A percentile compares a stretch with the other conserved stretches of the same genome.
Conservation (phyloP, 2,113 vertebrate species). For the Meleagris gallopavo region DNA sequence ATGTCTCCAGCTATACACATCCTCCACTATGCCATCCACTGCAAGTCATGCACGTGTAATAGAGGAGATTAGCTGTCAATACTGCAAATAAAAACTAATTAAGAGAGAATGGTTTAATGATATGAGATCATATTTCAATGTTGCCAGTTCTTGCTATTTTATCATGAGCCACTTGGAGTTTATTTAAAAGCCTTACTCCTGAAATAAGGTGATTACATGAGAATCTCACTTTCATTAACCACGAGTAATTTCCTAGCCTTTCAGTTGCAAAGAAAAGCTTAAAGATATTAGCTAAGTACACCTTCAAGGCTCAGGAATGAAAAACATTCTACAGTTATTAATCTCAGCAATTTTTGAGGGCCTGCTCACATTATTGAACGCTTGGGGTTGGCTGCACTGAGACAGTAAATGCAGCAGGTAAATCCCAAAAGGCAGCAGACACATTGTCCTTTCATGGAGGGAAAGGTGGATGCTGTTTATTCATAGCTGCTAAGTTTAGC, state of each 20-base stretch:
- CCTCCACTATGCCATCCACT: not conserved
- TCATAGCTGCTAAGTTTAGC: slow-evolving; percentile 41
- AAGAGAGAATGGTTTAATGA: slow-evolving; percentile 35
- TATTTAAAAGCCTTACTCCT: slow-evolving; percentile 49
- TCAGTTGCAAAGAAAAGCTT: slow-evolving; percentile 22
- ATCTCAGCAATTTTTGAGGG: slow-evolving; percentile 16
- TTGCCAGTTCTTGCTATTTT: not conserved
- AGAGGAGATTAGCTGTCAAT: slow-evolving; percentile 36
- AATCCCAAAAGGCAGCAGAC: not conserved
- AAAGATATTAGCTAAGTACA: not conserved
- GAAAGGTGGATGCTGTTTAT: slow-evolving; percentile 25
- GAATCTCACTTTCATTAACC: slow-evolving; percentile 39
- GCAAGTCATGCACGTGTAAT: not conserved
- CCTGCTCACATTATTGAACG: not conserved
- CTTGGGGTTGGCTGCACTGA: not conserved
- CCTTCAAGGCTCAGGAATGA: slow-evolving; percentile 42
- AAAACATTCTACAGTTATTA: slow-evolving; percentile 29
- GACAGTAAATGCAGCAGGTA: not conserved
- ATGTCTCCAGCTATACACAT: not conserved
- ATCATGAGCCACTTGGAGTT: slow-evolving; percentile 8
- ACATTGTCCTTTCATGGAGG: not conserved
- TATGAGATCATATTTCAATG: slow-evolving; percentile 6
- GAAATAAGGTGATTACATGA: slow-evolving; percentile 48
- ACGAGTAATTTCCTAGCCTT: slow-evolving; percentile 46
- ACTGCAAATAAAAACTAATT: slow-evolving; percentile 65